Base-by-base conservation (phyloP, 2,113 vertebrate genomes). In the Actinemys pallida region DNA sequence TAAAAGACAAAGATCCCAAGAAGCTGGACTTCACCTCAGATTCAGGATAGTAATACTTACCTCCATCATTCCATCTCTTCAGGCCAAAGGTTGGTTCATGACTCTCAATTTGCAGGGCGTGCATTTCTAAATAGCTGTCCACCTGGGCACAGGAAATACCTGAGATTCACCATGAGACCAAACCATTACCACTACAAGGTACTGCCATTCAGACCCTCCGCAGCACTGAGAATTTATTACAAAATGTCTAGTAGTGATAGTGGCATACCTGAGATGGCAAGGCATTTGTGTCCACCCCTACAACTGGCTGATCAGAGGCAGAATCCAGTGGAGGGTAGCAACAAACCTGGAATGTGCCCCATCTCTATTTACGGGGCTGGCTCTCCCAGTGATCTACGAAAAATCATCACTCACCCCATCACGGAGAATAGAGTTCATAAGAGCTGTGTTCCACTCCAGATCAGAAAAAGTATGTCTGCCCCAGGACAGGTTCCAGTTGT, bases 321-420 rank as follows among this genome's bases (percentile, higher is more conserved):
- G 31, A 49, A 3, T 4, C 1, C 0, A 8, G 0, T 83, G 49
- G 25, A 49, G 42, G 7, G 0, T 4, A 69, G 69, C 16, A 1
- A 24, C 52, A 80, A 81, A 4, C 81, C 0, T 0, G 12, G 19
- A 54, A 31, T 29, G 10, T 59, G 19, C 27, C 59, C 2, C 8
- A 11, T 86, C 12, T 42, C 50, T 89, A 47, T n/a, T 57, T n/a
- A 11, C 4, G 31, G n/a, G 17, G 25, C 5, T 72, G 9, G 19
- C 17, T n/a, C 9, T n/a, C 65, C 65, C 65, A 72, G 65, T 72
- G 19, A 72, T 20, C n/a, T 72, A 72, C 19, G 19, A 39, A 69
- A 69, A 69, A 39, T 39, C 35, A 19, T 72, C 65, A 39, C 17
- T 72, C 8, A 39, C n/a, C 2, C 19, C 8, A 72, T 72, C n/a